These are phyloP conservation scores for Daboia siamensis DNA, from an alignment of 2,113 vertebrate species.

Conservation along the genomic window DNA sequence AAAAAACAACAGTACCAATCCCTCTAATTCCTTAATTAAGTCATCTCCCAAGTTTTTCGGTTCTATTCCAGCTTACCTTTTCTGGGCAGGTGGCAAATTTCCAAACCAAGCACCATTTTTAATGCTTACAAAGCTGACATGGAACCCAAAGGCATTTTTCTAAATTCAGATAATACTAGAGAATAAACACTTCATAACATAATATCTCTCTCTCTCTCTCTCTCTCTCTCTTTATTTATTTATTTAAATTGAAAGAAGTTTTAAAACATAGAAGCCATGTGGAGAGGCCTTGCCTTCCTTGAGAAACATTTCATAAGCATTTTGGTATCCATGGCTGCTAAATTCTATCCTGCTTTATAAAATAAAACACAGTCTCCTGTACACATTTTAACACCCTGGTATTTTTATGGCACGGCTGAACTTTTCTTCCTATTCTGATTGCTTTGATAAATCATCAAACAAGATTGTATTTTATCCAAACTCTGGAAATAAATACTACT, in stretches of 20 bases:
- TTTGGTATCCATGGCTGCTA: not conserved
- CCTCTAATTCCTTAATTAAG: not conserved
- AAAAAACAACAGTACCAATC: not conserved
- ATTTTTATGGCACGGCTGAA: not conserved
- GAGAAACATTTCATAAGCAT: not conserved
- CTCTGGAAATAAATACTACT: not conserved
- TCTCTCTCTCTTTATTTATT: not conserved
- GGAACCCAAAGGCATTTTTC: not conserved
- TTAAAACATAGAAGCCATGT: not conserved
- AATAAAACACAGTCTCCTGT: not conserved
- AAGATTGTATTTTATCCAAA: not conserved
- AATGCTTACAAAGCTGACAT: not conserved
- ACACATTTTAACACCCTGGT: constrained; percentile 4
- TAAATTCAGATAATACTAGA: not conserved
- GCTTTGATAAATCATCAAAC: not conserved
- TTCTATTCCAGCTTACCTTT: not conserved
- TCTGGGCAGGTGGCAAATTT: not conserved
- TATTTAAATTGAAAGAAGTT: not conserved
- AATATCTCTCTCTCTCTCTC: not conserved
- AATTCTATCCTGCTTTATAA: not conserved
- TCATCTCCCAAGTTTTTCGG: not conserved
- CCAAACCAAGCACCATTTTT: not conserved
- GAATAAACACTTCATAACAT: not conserved
- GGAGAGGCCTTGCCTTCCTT: not conserved
- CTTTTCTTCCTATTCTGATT: not conserved